Conservation (phyloP, 1,140 invertebrate species). For the Caenorhabditis briggsae region DNA sequence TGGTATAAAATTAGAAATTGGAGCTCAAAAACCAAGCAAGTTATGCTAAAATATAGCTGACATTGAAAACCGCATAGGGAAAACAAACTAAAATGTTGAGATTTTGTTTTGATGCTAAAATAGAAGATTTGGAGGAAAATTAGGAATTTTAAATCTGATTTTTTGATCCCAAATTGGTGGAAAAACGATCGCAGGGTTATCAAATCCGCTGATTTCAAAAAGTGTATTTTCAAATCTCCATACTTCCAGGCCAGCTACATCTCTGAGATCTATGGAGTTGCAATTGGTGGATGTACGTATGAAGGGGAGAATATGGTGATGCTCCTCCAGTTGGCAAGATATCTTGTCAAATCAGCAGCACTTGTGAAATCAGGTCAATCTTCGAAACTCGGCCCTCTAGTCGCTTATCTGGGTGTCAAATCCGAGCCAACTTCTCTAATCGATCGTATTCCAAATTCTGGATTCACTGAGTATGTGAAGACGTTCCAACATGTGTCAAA, state of each 20-base stretch:
- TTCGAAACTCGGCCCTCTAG: background rate
- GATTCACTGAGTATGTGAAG: conserved; percentile 64
- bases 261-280: conserved; percentile 86
- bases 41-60: too few species aligned
- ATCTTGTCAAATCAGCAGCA: conserved; percentile 58
- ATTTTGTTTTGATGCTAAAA: too few species aligned
- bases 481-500: conserved; percentile 63
- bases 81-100: too few species aligned
- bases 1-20: too few species aligned
- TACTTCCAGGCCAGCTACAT: conserved; percentile 88
- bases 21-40: too few species aligned
- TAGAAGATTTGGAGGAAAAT: too few species aligned
- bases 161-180: too few species aligned
- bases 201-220: too few species aligned
- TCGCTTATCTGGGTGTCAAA: conserved; percentile 13
- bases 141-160: too few species aligned
- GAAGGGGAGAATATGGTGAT: conserved; percentile 94
- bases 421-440: conserved; percentile 27
- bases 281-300: conserved; percentile 89
- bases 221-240: too few species aligned
- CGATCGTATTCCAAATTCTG: conserved; percentile 57
- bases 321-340: conserved; percentile 88
- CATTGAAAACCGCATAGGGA: too few species aligned
- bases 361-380: conserved; percentile 73
- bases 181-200: too few species aligned